Evolutionary conservation across 2,113 vertebrate genomes (phyloP), one percentile per base, ranked within the genome.

Genomic region (Bujurquina vittata): DNA sequence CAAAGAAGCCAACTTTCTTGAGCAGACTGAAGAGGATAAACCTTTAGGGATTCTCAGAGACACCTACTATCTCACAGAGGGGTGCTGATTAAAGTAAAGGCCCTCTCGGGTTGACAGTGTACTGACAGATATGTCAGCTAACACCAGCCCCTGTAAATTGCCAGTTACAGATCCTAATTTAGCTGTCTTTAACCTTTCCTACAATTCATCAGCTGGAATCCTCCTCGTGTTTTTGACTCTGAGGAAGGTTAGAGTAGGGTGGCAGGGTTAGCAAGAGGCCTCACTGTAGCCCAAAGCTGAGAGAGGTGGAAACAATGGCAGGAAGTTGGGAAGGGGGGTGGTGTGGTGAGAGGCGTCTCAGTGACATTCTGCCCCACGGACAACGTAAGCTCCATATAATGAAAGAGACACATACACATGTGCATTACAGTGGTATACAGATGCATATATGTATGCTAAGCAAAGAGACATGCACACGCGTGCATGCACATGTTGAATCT

Each of bases 111-210:
- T 58, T 67, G 87, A 89, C 87, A 80, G 55, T 81, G 26, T 65
- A 57, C 75, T 86, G 89, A 85, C 90, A 84, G 86, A 81, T 73
- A 59, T 88, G 81, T 90, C 90, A 67, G 52, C 72, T 72, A 52
- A 75, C 85, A 77, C 79, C 55, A 60, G 43, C 37, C 81, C 23
- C 60, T 52, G 65, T 78, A 87, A 90, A 88, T 88, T 85, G 72
- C 72, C 55, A 80, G 90, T 79, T 86, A 90, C 89, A 88, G 91
- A 85, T 83, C 88, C 89, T 92, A 85, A 92, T 90, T 87, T 90
- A 85, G 77, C 86, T 88, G 89, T 90, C 90, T 90, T 83, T 83
- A 87, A 75, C 86, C 81, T 86, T 85, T 83, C 87, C 81, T 57
- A 18, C 78, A 57, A 69, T 58, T 63, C 77, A 76, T 89, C 77